Evolutionary conservation across 1,140 invertebrate species (phyloP), one percentile per base, ranked within the genome.

Genomic region (Manduca sexta): DNA sequence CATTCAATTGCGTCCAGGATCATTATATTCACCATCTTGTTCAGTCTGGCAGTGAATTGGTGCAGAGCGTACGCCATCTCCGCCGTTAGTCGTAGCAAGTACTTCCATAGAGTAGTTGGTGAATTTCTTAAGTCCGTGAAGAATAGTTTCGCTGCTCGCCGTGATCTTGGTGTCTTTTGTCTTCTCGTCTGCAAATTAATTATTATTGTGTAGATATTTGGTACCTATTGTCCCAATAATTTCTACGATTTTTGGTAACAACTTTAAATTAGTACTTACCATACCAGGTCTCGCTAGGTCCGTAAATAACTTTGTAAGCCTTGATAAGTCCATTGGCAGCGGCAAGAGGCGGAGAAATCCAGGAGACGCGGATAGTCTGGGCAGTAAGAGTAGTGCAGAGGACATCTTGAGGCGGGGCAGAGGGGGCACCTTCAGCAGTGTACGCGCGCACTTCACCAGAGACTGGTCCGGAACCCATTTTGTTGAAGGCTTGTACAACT

Each of bases 41-140:
- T 97, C 95, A 38, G 97, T 98, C 82, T 95, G 94, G 69, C 96
- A 97, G 83, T 96, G 95, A 63, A 98, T 95, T 4, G 96, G 93
- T 14, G 91, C 89, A 67, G 94, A 96, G 52, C 94, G 91, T 26
- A 97, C 95, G 48, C 97, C 97, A 76, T 98, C 97, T n/a, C 97
- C 97, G 50, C 96, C 97, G 39, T 95, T 94, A 17, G 97, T 98
- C 66, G 93, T 98, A 35, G 97, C 96, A 53, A 98, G 83, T 29
- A 98, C 95, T 89, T 98, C 95, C 90, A 99, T 96, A 44, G 95
- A 97, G 84, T 98, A 99, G 86, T 99, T 98, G 1, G 97, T 98
- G 78, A 93, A 98, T 77, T 98, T 98, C 78, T 96, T 94, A 16
- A 99, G 86, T 40, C 94, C 95, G 71, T 97, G 94, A 4, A 97